Percentiles rank a stretch among this genome's conserved stretches.
phyloP scores from a whole-genome alignment of 2,797 vertebrate species.

The Sebastes flavidus region DNA sequence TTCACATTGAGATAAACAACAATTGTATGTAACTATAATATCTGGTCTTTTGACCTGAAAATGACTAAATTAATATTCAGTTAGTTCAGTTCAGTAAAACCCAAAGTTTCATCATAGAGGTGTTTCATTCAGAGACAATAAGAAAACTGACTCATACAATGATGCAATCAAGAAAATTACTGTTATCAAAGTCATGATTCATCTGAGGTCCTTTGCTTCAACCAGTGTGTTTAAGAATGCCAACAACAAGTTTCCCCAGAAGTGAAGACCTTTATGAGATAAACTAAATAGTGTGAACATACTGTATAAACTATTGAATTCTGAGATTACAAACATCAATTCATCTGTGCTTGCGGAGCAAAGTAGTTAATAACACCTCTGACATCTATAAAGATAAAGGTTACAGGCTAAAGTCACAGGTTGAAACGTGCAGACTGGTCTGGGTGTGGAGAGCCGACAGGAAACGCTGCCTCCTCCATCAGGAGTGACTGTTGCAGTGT shows the following conservation, averaged over 20 bases:
- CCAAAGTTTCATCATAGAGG: neutral
- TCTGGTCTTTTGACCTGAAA: neutral
- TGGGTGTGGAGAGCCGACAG: slow-evolving; percentile 19
- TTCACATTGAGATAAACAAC: neutral
- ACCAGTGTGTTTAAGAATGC: neutral
- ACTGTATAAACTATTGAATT: neutral
- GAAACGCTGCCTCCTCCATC: neutral
- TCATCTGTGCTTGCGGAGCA: neutral
- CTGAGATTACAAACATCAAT: neutral
- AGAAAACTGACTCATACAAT: slow-evolving; percentile 2
- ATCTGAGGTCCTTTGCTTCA: neutral
- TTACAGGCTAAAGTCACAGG: slow-evolving; percentile 10
- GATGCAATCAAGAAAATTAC: neutral
- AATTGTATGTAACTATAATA: neutral
- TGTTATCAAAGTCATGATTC: slow-evolving; percentile 1
- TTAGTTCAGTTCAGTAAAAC: too few relatives aligned
- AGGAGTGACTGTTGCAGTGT: neutral
- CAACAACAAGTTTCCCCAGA: neutral
- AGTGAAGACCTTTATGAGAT: too few relatives aligned
- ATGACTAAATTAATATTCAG: neutral
- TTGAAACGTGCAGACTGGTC: slow-evolving; percentile 13
- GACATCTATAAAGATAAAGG: neutral
- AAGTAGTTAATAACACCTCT: neutral
- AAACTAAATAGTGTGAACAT: neutral
- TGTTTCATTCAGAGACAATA: neutral